Base-by-base conservation (phyloP, 2,797 vertebrate species). In the Echiichthys vipera region DNA sequence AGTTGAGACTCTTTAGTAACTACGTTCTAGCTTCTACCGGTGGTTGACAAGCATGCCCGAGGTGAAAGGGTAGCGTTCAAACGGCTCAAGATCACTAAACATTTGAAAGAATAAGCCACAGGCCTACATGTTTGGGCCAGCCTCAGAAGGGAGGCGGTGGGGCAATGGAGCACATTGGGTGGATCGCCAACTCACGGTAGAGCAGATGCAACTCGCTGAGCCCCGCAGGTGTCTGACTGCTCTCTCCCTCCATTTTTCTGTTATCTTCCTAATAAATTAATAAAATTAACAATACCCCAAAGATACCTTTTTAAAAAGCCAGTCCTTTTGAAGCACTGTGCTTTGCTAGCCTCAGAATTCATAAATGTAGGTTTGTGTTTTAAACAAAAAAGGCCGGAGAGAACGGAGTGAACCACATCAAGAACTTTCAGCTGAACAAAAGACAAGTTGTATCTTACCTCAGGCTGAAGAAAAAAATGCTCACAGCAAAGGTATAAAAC, bases 351-450 rank as follows among this genome's bases (percentile, higher is more conserved):
- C 43, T 49, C 29, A 39, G 17, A 43, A 40, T 49, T 61, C 18
- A 36, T 45, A 36, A 61, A 74, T 62, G 42, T 70, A 29, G 61
- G 45, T 49, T 8, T 1, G 9, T 34, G 9, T 34, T 36, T 53
- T 24, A 15, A 5, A 22, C 2, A 47, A 40, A 37, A 30, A 34
- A 9, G n/a, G 5, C 36, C 37, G 47, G 34, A 54, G n/a, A 58
- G 39, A 53, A 29, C 10, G 7, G 56, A 74, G 18, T 45, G 55
- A 62, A 56, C 9, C 2, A 22, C 17, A 42, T 42, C 3, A 6
- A 59, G n/a, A 39, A 53, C 59, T 79, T 69, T 68, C 17, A 54
- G 15, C 42, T 65, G 29, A 74, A 66, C n/a, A 71, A 69, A 43
- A 58, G 37, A 24, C 11, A 24, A 37, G 32, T 63, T 39, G 3